phyloP scores from a whole-genome alignment of 2,113 vertebrate genomes.

The Callocephalon fimbriatum region DNA sequence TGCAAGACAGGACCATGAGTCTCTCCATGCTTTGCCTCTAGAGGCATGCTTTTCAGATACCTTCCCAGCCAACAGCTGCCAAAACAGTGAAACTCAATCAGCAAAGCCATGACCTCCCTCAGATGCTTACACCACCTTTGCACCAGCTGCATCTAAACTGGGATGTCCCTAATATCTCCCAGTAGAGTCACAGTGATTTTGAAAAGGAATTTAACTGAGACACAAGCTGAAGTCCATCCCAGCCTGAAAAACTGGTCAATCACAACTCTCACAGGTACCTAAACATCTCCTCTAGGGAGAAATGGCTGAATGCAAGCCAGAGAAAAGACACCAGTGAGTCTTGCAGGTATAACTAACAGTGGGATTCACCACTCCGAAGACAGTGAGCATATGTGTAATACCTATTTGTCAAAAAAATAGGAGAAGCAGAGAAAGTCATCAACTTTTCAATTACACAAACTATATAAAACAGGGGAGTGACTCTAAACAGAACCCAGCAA shows the following conservation, averaged over 20 bases:
- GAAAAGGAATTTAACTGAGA: background rate
- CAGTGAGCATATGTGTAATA: background rate
- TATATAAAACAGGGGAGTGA: background rate
- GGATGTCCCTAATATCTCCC: background rate
- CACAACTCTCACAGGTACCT: background rate
- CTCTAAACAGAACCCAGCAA: background rate
- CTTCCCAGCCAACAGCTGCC: background rate
- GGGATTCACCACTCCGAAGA: background rate
- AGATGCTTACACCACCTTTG: background rate
- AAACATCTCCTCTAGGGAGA: background rate
- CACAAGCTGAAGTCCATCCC: background rate
- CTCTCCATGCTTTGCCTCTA: background rate
- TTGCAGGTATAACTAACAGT: background rate
- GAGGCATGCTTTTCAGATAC: background rate
- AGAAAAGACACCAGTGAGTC: background rate
- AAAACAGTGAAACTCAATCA: fast-evolving
- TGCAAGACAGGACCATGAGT: background rate
- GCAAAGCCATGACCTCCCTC: background rate
- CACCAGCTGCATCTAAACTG: background rate
- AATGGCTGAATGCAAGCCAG: background rate
- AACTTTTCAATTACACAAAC: background rate
- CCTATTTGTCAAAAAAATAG: background rate
- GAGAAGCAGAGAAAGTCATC: background rate
- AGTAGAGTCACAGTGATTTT: background rate
- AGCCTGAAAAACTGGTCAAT: background rate